Percentiles rank a stretch among this genome's conserved stretches.
These are phyloP conservation scores for Danaus chrysippus DNA, from an alignment of 2,888 invertebrate species.

Conservation along the genomic window DNA sequence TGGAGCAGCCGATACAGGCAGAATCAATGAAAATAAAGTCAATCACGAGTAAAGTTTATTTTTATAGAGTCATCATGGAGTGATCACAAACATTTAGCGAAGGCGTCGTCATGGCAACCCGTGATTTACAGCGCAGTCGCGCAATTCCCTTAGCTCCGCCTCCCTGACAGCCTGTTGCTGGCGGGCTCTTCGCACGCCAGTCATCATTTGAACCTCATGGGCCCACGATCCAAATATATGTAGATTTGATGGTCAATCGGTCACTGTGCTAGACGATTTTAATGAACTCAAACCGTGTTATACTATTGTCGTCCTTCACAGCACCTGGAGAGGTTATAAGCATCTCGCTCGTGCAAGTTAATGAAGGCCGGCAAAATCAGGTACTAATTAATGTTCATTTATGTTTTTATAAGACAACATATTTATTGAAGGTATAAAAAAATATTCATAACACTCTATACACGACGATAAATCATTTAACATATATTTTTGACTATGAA, in stretches of 20 bases:
- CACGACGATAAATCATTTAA: background rate
- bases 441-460: too few relatives aligned
- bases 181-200: slow-evolving; percentile 59
- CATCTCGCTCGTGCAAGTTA: slow-evolving; percentile 53
- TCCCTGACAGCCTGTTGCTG: slow-evolving; percentile 72
- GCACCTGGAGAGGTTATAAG: slow-evolving; percentile 44
- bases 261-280: slow-evolving; percentile 29
- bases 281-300: slow-evolving; percentile 41
- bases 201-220: slow-evolving; percentile 49
- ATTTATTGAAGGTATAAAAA: background rate
- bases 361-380: slow-evolving; percentile 61
- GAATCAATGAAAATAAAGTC: slow-evolving; percentile 55
- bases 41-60: slow-evolving; percentile 57
- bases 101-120: slow-evolving; percentile 73
- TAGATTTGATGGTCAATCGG: slow-evolving; percentile 15
- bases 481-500: background rate
- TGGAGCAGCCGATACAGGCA: slow-evolving; percentile 35
- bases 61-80: slow-evolving; percentile 42
- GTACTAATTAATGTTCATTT: slow-evolving; percentile 41
- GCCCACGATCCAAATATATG: slow-evolving; percentile 47
- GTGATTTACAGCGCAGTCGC: slow-evolving; percentile 59
- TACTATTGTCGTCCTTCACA: slow-evolving; percentile 33
- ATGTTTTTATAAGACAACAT: background rate
- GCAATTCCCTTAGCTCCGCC: slow-evolving; percentile 55
- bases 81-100: slow-evolving; percentile 69